Conservation (phyloP, 2,888 invertebrate genomes). For the Quadriops clusia region DNA sequence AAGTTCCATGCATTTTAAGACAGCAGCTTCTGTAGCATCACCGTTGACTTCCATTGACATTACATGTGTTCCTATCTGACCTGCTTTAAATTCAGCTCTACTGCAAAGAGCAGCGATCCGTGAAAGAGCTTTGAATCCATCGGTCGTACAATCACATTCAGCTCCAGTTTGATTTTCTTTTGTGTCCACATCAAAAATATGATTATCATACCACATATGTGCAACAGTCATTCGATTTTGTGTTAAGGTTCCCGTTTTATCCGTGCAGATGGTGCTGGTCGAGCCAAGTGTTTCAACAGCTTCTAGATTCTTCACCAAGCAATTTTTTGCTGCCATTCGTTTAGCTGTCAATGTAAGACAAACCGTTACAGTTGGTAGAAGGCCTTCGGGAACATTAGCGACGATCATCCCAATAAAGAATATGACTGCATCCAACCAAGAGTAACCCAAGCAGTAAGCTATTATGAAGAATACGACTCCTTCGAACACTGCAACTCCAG, state of each 20-base stretch:
- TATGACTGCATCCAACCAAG: slow-evolving; percentile 98
- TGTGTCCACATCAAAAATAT: slow-evolving; percentile 97
- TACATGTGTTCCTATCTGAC: slow-evolving; percentile 84
- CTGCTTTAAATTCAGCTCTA: slow-evolving; percentile 94
- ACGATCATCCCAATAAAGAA: slow-evolving; percentile 99
- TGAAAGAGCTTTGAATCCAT: slow-evolving; percentile 66
- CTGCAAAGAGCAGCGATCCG: slow-evolving; percentile 95
- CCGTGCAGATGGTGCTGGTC: slow-evolving; percentile 97
- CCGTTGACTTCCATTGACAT: slow-evolving; percentile 90
- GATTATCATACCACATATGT: slow-evolving; percentile 99
- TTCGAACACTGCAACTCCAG: slow-evolving; percentile 88
- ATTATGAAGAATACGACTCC: slow-evolving; percentile 97
- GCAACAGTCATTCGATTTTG: slow-evolving; percentile 99
- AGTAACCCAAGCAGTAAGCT: slow-evolving; percentile 94
- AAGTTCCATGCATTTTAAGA: slow-evolving; percentile 87
- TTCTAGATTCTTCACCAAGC: slow-evolving; percentile 97
- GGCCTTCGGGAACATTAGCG: slow-evolving; percentile 98
- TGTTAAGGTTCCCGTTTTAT: slow-evolving; percentile 90
- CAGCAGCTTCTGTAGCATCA: slow-evolving; percentile 89
- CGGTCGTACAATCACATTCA: slow-evolving; percentile 67
- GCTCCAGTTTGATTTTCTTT: slow-evolving; percentile 97
- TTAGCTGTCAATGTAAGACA: slow-evolving; percentile 97
- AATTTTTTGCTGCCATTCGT: slow-evolving; percentile 98
- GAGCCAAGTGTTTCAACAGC: slow-evolving; percentile 98
- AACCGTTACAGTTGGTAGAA: slow-evolving; percentile 96